Evolutionary conservation across 1,140 invertebrate genomes (phyloP).

Genomic region (Bombus pyrosoma): DNA sequence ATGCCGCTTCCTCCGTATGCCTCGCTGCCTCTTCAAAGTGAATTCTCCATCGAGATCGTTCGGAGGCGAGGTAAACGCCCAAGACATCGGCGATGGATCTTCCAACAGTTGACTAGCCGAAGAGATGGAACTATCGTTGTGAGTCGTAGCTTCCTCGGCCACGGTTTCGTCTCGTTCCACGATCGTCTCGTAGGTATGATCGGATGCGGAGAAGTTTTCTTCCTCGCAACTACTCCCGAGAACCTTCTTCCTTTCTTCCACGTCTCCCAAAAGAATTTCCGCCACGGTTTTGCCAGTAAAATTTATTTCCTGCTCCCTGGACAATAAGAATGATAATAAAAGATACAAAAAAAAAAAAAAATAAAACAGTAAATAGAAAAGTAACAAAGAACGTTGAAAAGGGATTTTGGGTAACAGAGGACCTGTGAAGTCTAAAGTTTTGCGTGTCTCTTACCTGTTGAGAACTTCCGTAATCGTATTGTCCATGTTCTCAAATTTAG

Average conservation of each 20-base stretch:
- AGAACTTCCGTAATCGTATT: constrained; percentile 76
- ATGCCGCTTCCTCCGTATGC: constrained; percentile 78
- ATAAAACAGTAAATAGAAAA: too few relatives aligned
- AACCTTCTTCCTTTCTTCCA: constrained; percentile 71
- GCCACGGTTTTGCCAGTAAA: constrained; percentile 73
- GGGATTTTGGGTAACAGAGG: too few relatives aligned
- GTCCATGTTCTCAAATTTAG: constrained; percentile 78
- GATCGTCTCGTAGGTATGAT: constrained; percentile 75
- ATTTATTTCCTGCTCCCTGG: constrained; percentile 73
- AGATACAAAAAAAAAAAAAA: too few relatives aligned
- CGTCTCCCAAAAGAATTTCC: constrained; percentile 75
- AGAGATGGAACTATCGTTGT: constrained; percentile 79
- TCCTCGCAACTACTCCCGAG: constrained; percentile 52
- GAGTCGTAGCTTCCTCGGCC: constrained; percentile 54
- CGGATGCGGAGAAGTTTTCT: constrained; percentile 18
- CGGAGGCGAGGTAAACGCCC: constrained; percentile 76
- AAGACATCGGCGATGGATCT: constrained; percentile 79
- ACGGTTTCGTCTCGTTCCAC: constrained; percentile 35
- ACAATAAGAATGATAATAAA: background rate
- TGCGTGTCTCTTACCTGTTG: constrained; percentile 66
- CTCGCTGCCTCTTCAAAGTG: constrained; percentile 79
- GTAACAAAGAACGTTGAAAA: too few relatives aligned
- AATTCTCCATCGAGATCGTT: constrained; percentile 79
- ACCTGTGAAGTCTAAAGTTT: background rate
- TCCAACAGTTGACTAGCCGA: constrained; percentile 80